phyloP scores from a whole-genome alignment of 2,113 vertebrate species.

The Cheirogaleus medius region DNA sequence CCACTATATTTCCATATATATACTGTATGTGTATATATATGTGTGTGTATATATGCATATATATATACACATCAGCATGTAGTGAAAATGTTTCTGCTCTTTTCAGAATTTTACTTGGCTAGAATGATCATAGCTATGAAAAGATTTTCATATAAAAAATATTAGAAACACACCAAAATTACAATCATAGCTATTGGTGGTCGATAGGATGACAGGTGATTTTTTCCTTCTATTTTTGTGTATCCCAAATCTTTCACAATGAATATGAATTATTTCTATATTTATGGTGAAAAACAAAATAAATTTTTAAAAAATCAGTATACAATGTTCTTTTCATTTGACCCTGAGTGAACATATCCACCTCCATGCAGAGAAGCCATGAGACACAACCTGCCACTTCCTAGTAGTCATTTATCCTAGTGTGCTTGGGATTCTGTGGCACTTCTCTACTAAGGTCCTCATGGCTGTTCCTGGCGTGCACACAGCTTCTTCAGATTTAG shows the following conservation, averaged over 20 bases:
- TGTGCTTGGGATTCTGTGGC: background rate
- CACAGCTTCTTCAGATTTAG: background rate
- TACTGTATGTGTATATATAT: background rate
- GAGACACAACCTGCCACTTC: background rate
- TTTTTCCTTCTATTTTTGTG: background rate
- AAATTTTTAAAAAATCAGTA: background rate
- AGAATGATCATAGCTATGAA: background rate
- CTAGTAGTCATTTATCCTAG: background rate
- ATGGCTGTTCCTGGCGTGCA: background rate
- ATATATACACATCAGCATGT: background rate
- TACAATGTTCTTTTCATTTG: background rate
- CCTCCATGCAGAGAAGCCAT: background rate
- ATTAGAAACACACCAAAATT: background rate
- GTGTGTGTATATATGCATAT: background rate
- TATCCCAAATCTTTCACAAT: background rate
- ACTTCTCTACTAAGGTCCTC: background rate
- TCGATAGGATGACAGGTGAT: background rate
- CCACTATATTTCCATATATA: background rate
- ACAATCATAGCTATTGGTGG: background rate
- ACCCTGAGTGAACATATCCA: background rate
- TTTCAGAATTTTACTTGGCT: background rate
- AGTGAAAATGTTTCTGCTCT: background rate
- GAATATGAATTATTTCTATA: slow-evolving; percentile 4
- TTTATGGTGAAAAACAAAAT: background rate
- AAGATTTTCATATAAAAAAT: background rate